These are phyloP conservation scores for Mirounga angustirostris DNA, from an alignment of 2,113 vertebrate genomes.

Conservation along the genomic window DNA sequence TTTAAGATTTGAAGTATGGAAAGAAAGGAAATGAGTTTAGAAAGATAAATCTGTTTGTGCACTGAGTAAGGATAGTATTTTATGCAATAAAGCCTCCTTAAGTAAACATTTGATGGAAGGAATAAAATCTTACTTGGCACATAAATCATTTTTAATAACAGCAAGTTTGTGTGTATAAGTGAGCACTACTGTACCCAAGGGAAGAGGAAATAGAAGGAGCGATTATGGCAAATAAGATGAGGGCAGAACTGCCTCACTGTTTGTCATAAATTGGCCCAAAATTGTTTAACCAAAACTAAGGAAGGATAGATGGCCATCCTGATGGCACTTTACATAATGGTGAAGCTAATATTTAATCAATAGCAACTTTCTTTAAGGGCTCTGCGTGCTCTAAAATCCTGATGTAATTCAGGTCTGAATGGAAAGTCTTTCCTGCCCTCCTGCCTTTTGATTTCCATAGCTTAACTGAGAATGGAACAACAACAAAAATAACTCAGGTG, in stretches of 20 bases:
- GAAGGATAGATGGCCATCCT: constrained; percentile 23
- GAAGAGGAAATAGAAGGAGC: constrained; percentile 41
- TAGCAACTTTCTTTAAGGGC: constrained; percentile 3
- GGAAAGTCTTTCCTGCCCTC: not conserved
- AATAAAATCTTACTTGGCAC: constrained; percentile 67
- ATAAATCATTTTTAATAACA: constrained; percentile 69
- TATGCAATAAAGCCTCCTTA: constrained; percentile 56
- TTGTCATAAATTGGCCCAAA: constrained; percentile 37
- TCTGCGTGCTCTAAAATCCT: not conserved
- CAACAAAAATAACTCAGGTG: not conserved
- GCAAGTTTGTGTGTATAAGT: constrained; percentile 58
- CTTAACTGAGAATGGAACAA: constrained; percentile 36
- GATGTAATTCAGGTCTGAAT: not conserved
- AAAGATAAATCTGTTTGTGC: constrained; percentile 50
- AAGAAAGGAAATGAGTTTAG: constrained; percentile 55
- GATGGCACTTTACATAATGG: not conserved
- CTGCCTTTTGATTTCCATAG: constrained; percentile 18
- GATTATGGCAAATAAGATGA: constrained; percentile 62
- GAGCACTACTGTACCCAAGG: constrained; percentile 35
- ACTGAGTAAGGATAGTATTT: constrained; percentile 26
- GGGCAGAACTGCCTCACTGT: constrained; percentile 17
- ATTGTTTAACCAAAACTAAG: constrained; percentile 45
- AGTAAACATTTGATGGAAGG: constrained; percentile 78
- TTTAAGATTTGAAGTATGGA: constrained; percentile 35
- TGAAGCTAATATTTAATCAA: constrained; percentile 48